Conservation (phyloP, 2,113 vertebrate genomes). For the Callipepla squamata region DNA sequence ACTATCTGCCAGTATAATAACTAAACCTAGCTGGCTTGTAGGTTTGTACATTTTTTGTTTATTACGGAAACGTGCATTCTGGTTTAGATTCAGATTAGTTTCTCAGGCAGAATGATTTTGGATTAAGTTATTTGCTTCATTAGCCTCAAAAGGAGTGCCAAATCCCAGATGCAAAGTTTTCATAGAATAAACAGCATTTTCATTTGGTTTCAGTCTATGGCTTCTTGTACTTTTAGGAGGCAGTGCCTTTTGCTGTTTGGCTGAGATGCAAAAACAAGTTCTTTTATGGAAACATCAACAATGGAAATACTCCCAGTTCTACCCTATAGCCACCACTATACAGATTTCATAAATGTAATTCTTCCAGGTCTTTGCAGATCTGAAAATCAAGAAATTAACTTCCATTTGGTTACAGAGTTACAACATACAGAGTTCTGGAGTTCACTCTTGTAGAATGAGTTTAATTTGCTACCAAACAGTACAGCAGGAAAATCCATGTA, state of each 20-base stretch:
- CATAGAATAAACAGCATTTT: background rate
- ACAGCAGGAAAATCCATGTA: background rate
- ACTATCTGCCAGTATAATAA: background rate
- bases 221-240: background rate
- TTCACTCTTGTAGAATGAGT: background rate
- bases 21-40: background rate
- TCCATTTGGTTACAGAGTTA: background rate
- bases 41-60: background rate
- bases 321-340: background rate
- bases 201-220: background rate
- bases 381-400: background rate
- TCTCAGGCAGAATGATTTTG: background rate
- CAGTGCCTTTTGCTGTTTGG: background rate
- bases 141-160: background rate
- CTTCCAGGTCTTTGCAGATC: background rate
- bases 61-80: background rate
- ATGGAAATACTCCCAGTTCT: background rate
- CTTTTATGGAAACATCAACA: background rate
- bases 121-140: slow-evolving; percentile 3
- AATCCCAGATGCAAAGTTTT: slow-evolving; percentile 5
- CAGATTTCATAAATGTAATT: background rate
- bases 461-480: background rate
- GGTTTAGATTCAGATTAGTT: background rate
- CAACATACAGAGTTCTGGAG: background rate
- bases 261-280: background rate